A percentile compares a stretch with the other conserved stretches of the same genome.
Evolutionary conservation across 2,797 vertebrate species (phyloP).

Genomic region (Luscinia megarhynchos): DNA sequence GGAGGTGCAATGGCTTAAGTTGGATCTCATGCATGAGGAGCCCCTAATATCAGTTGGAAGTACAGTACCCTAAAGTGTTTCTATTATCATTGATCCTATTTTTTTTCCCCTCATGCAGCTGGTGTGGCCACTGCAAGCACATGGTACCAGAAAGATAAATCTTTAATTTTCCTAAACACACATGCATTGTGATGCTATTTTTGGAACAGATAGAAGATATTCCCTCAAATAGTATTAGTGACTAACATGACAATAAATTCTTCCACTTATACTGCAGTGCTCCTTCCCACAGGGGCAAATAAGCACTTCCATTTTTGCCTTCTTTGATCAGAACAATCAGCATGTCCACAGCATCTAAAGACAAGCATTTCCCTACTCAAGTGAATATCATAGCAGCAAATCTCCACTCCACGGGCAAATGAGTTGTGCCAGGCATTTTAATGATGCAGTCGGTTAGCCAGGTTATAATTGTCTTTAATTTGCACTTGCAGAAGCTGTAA

Average conservation of each 20-base stretch:
- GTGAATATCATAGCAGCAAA: neutral
- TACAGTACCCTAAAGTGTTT: neutral
- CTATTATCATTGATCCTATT: neutral
- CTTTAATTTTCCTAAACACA: neutral
- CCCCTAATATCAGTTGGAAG: neutral
- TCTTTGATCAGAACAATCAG: neutral
- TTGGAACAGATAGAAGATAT: neutral
- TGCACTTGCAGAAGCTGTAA: conserved; percentile 44
- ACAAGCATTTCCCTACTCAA: neutral
- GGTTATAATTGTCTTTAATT: conserved; percentile 68
- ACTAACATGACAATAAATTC: neutral
- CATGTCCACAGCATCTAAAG: neutral
- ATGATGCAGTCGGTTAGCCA: conserved; percentile 31
- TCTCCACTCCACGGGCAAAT: neutral
- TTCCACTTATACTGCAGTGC: neutral
- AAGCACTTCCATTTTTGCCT: neutral
- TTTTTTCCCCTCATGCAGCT: neutral
- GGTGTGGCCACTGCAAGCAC: neutral
- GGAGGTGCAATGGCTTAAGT: neutral
- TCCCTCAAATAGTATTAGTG: neutral
- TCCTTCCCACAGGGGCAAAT: neutral
- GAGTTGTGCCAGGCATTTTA: conserved; percentile 43
- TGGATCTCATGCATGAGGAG: neutral
- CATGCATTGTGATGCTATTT: rapidly evolving
- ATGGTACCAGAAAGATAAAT: neutral